Percentiles rank a stretch among this genome's conserved stretches.
These are phyloP conservation scores for Lithophane leautieri DNA, from an alignment of 2,888 invertebrate genomes.

Conservation along the genomic window DNA sequence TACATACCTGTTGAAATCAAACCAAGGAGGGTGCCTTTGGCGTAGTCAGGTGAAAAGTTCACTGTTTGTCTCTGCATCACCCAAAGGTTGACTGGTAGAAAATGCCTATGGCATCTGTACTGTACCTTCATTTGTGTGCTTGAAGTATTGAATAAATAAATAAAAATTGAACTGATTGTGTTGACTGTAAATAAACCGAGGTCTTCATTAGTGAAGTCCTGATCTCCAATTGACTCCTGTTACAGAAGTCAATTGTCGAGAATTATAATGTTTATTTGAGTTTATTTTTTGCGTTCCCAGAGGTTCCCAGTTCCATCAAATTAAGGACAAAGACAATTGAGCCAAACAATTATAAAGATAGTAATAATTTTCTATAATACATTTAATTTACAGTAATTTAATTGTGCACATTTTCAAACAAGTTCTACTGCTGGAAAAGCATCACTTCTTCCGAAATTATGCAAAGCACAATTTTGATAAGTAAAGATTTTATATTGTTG, in stretches of 20 bases:
- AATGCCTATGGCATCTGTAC: too few species aligned
- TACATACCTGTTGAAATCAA: neutral
- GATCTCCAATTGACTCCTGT: slow-evolving; percentile 40
- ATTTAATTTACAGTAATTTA: neutral
- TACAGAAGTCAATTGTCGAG: slow-evolving; percentile 14
- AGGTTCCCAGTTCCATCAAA: neutral
- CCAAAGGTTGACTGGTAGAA: too few species aligned
- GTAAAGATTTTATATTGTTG: neutral
- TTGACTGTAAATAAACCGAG: slow-evolving; percentile 1
- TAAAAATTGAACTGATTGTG: neutral
- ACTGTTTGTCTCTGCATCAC: too few species aligned
- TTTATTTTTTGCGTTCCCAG: slow-evolving; percentile 35
- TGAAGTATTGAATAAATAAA: too few species aligned
- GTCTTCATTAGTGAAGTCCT: slow-evolving; percentile 2
- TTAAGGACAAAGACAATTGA: slow-evolving; percentile 35
- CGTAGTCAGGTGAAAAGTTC: too few species aligned
- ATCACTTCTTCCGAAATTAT: neutral
- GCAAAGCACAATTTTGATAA: neutral
- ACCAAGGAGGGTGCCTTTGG: too few species aligned
- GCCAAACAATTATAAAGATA: neutral
- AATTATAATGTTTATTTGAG: slow-evolving; percentile 11
- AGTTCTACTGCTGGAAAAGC: neutral
- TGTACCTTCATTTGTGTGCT: too few species aligned
- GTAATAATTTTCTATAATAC: slow-evolving; percentile 6
- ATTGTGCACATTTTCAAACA: neutral